These are phyloP conservation scores for Notocelia uddmanniana DNA, from an alignment of 2,888 invertebrate species.

Conservation along the genomic window DNA sequence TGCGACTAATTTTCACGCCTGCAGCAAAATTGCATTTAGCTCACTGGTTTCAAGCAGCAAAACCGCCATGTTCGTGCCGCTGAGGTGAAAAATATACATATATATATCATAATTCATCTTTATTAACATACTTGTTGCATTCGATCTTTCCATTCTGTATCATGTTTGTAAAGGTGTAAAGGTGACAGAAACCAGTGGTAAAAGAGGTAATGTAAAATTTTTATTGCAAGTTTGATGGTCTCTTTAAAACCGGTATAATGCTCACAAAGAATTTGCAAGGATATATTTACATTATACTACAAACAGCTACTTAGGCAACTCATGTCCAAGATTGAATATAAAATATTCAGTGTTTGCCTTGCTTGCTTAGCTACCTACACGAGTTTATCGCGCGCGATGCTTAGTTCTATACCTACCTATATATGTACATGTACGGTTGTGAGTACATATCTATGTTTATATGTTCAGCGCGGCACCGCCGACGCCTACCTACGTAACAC, in stretches of 20 bases:
- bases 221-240: background rate
- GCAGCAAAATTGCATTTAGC: no score
- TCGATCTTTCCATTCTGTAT: background rate
- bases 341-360: constrained; percentile 53
- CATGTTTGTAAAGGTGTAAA: no score
- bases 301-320: constrained; percentile 33
- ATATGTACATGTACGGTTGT: constrained; percentile 57
- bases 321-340: constrained; percentile 50
- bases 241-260: background rate
- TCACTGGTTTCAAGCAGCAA: no score
- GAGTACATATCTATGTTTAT: constrained; percentile 65
- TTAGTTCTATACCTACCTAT: constrained; percentile 54
- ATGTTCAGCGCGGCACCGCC: constrained; percentile 77
- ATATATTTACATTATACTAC: constrained; percentile 14
- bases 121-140: background rate
- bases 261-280: background rate
- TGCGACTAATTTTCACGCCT: no score
- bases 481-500: constrained; percentile 76
- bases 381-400: constrained; percentile 64
- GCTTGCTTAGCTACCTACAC: constrained; percentile 49
- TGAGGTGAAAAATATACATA: no score
- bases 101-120: no score
- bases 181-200: background rate
- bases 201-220: background rate
- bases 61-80: no score